These are phyloP conservation scores for Drosophila incognita DNA, from an alignment of 2,888 invertebrate genomes.

Conservation along the genomic window DNA sequence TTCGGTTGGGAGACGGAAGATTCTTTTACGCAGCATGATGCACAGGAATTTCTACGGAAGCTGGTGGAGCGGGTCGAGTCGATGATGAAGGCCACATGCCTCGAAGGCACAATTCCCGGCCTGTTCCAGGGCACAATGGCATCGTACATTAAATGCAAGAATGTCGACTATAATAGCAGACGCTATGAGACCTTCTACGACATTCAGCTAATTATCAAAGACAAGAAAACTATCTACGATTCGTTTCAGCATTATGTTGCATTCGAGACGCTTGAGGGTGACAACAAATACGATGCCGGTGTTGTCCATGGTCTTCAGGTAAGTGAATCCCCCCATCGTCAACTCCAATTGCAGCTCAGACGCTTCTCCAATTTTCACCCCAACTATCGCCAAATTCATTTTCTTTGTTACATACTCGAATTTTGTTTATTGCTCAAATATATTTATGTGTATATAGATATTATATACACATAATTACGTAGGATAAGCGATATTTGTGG, in stretches of 20 bases:
- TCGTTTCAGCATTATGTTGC: slow-evolving; percentile 99
- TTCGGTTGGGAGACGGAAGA: slow-evolving; percentile 99
- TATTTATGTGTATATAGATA: too few relatives aligned
- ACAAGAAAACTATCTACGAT: slow-evolving; percentile 97
- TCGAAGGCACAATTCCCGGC: slow-evolving; percentile 98
- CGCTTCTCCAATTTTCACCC: neutral
- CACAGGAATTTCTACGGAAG: slow-evolving; percentile 94
- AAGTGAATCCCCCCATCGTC: slow-evolving; percentile 5
- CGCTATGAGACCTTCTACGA: slow-evolving; percentile 99
- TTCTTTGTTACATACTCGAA: neutral
- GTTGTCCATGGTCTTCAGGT: slow-evolving; percentile 92
- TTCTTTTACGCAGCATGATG: slow-evolving; percentile 99
- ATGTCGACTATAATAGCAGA: slow-evolving; percentile 98
- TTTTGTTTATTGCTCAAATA: neutral
- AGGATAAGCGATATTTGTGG: neutral
- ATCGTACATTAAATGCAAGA: slow-evolving; percentile 98
- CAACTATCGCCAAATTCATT: neutral
- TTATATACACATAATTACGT: neutral
- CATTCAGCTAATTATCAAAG: slow-evolving; percentile 99
- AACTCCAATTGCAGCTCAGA: neutral
- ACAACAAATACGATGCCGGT: slow-evolving; percentile 99
- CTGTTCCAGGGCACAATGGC: slow-evolving; percentile 99
- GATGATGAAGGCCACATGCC: slow-evolving; percentile 99
- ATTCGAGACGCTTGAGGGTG: slow-evolving; percentile 97
- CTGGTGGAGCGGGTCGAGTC: slow-evolving; percentile 98